phyloP scores from a whole-genome alignment of 1,140 invertebrate species.

The Sogatella furcifera region DNA sequence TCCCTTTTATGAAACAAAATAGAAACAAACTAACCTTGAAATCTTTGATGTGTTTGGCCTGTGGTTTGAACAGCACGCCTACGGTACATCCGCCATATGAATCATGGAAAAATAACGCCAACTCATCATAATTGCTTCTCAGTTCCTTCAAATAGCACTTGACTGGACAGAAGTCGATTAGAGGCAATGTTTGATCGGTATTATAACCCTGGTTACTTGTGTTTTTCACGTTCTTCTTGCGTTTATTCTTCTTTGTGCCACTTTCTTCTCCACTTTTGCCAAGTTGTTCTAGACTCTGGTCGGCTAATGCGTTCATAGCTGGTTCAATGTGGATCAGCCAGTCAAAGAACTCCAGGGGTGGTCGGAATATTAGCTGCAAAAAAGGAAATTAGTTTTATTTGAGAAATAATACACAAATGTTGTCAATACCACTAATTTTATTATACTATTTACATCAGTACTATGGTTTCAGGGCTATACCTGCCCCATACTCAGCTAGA shows the following conservation, averaged over 20 bases:
- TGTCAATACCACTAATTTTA: no score
- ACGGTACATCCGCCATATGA: constrained; percentile 69
- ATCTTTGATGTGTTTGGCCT: constrained; percentile 43
- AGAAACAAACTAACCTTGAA: constrained; percentile 51
- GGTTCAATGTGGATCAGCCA: constrained; percentile 58
- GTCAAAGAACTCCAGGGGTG: constrained; percentile 59
- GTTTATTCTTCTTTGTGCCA: no score
- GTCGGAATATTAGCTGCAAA: constrained; percentile 48
- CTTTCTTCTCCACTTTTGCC: no score
- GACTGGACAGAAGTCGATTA: constrained; percentile 68
- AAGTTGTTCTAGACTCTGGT: constrained; percentile 20
- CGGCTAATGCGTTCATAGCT: constrained; percentile 41
- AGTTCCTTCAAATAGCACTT: constrained; percentile 59
- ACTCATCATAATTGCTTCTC: constrained; percentile 63
- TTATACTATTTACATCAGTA: no score
- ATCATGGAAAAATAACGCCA: constrained; percentile 82
- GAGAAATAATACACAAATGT: no score
- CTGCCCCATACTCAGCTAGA: no score
- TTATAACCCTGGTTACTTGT: no score
- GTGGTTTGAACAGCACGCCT: constrained; percentile 71
- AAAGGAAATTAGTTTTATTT: not conserved
- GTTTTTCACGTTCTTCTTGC: no score
- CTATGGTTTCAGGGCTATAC: no score
- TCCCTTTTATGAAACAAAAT: not conserved
- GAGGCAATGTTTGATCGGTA: constrained; percentile 42